A percentile compares a stretch with the other conserved stretches of the same genome.
These are phyloP conservation scores for Eubucco bourcierii DNA, from an alignment of 2,113 vertebrate species.

Conservation along the genomic window DNA sequence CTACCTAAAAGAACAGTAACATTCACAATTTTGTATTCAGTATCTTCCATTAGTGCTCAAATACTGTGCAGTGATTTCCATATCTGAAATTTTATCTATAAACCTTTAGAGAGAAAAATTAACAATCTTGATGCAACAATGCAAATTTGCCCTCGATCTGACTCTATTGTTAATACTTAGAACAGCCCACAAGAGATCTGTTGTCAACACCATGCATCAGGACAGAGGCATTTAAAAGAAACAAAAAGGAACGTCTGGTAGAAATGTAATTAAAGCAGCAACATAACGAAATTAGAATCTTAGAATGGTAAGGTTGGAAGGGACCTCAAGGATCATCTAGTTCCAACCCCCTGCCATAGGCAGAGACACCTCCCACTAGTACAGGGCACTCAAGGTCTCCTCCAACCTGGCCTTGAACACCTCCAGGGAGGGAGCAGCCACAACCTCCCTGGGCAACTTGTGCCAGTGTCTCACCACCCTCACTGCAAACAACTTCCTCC, in stretches of 20 bases:
- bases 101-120: background rate
- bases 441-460: too few relatives aligned
- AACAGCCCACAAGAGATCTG: background rate
- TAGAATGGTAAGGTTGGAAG: too few relatives aligned
- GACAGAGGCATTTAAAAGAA: background rate
- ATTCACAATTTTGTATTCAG: background rate
- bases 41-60: background rate
- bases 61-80: background rate
- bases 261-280: background rate
- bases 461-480: too few relatives aligned
- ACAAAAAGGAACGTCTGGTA: background rate
- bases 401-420: too few relatives aligned
- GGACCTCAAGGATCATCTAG: too few relatives aligned
- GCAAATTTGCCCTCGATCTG: background rate
- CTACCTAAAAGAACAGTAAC: background rate
- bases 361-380: too few relatives aligned
- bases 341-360: too few relatives aligned
- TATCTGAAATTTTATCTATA: constrained; percentile 12
- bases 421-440: too few relatives aligned
- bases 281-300: background rate
- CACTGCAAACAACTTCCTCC: too few relatives aligned
- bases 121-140: background rate
- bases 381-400: too few relatives aligned
- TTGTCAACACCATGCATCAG: background rate
- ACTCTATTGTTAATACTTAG: background rate